Conservation (phyloP, 2,113 vertebrate genomes). For the Suricata suricatta region DNA sequence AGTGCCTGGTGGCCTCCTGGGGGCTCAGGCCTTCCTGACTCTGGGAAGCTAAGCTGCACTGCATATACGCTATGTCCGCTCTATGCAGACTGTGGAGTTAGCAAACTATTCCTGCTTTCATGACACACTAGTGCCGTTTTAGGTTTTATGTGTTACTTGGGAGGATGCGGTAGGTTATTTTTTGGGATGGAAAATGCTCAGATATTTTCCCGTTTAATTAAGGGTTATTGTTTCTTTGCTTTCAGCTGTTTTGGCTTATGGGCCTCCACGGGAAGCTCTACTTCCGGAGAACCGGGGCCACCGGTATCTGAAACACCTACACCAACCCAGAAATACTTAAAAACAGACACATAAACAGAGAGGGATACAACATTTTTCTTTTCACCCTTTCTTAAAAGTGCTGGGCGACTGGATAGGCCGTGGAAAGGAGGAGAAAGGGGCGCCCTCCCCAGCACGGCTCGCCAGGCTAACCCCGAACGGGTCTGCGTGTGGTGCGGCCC, state of each 20-base stretch:
- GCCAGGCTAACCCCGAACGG: neutral
- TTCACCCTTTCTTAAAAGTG: neutral
- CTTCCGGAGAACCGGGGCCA: neutral
- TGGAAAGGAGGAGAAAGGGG: neutral
- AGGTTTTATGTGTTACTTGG: neutral
- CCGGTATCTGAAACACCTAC: neutral
- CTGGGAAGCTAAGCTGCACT: neutral
- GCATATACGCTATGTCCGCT: neutral
- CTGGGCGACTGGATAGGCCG: fast-evolving
- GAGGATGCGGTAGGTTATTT: neutral
- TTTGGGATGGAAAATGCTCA: neutral
- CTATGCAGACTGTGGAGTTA: neutral
- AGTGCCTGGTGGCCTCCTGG: neutral
- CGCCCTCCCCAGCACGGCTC: neutral
- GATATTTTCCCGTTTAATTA: neutral
- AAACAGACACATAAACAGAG: neutral
- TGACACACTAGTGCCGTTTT: neutral
- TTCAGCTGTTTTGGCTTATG: too few species aligned
- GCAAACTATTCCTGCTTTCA: neutral
- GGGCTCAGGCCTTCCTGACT: neutral
- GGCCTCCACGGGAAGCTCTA: neutral
- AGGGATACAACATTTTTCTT: neutral
- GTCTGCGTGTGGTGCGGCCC: neutral
- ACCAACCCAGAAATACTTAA: neutral
- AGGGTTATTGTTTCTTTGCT: neutral